Base-by-base conservation (phyloP, 2,797 vertebrate genomes). In the Syngnathus acus region DNA sequence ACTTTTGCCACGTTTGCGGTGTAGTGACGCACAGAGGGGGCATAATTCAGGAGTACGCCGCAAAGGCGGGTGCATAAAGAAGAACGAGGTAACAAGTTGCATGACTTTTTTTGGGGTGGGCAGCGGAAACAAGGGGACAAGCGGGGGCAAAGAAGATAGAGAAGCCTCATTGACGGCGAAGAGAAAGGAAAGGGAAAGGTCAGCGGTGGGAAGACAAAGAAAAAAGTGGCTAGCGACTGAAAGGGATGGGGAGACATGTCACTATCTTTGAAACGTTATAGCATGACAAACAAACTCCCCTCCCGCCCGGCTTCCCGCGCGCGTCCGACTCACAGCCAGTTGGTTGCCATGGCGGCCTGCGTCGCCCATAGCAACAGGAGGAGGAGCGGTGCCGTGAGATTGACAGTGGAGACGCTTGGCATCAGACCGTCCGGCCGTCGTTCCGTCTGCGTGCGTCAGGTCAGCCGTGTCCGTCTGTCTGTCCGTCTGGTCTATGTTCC, bases 301-400 rank as follows among this genome's bases (percentile, higher is more conserved):
- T 74, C 68, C 73, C 64, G 80, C 88, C 76, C 68, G 73, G 64
- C 81, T 84, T 80, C 72, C 5, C 45, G 16, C 26, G 54, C 11
- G 6, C 13, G 54, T 37, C 32, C 14, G 54, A 92, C 91, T 92
- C 92, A 93, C 92, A 93, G 90, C 91, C 92, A 93, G 90, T 92
- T 93, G 90, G 91, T 93, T 91, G 92, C 91, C 90, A 90, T 90
- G 91, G 90, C 84, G 78, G 87, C 84, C 84, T 91, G 89, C 88
- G 89, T 88, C 88, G 86, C 91, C 90, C 91, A 93, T 92, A 93
- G 91, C 91, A 93, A 90, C 90, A 93, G 88, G 90, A 93, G 91
- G 90, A 93, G 92, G 89, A 91, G 85, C 86, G 87, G 91, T 92
- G 90, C 90, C 77, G 90, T 90, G 85, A 91, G 87, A 90, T 87